Base-by-base conservation (phyloP, 2,113 vertebrate species). In the Protobothrops flavoviridis region DNA sequence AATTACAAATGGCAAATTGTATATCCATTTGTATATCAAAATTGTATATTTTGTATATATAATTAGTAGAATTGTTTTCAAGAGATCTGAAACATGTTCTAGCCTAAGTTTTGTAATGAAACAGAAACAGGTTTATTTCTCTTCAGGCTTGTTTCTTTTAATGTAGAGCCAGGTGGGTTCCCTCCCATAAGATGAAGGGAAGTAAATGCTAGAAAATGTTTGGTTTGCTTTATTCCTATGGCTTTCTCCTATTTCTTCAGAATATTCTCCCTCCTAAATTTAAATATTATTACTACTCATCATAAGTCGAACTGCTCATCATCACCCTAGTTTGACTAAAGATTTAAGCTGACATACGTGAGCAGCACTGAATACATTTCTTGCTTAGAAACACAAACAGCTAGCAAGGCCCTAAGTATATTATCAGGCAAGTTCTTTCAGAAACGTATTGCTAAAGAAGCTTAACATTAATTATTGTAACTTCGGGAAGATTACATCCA, bases 391-490 rank as follows among this genome's bases (percentile, higher is more conserved):
- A 98, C 98, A 99, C 98, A 99, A 99, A 99, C 98, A 99, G 98
- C 98, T 97, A 98, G 98, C 98, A 97, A 98, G 98, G 97, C 98
- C 98, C 98, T 99, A 98, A 99, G 99, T 99, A 98, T 99, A 99
- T 99, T 99, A 99, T 99, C 99, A 98, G 98, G 97, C 98, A 98
- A 97, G 98, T 99, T 99, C 98, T 99, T 99, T 99, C 98, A 99
- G 98, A 99, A 99, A 99, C 98, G 98, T 99, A 99, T 99, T 99
- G 99, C 99, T 98, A 99, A 99, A 99, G 99, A 99, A 99, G 99
- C 99, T 99, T 99, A 99, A 99, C 99, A 99, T 99, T 99, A 99
- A 99, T 99, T 99, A 99, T 99, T 99, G 99, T 99, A 99, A 99
- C 99, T 99, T 99, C 98, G 98, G 98, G 98, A 99, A 99, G 99